Base-by-base conservation (phyloP, 2,113 vertebrate species). In the Xenus cinereus region DNA sequence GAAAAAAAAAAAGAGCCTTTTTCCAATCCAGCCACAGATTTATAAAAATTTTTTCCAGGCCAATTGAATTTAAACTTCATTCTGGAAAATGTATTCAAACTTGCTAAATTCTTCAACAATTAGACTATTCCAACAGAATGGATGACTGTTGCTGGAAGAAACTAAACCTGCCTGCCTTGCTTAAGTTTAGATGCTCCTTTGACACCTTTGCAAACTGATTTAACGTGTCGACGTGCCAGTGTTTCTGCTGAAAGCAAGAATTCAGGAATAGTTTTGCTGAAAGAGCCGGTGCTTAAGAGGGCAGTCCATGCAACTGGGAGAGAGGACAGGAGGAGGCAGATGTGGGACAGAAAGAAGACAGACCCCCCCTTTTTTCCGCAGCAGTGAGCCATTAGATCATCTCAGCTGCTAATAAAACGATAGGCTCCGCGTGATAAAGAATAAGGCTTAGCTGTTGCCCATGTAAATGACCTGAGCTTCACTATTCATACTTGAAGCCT, bases 171-270 rank as follows among this genome's bases (percentile, higher is more conserved):
- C n/a, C 18, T 24, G 9, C 23, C 19, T 84, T 62, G 14, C 45
- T 74, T 33, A 10, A 75, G 21, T 62, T 82, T 51, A 51, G 22
- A 50, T 72, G 57, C 17, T 87, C 22, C 48, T 75, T 79, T 64
- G 27, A 33, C 37, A 54, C 41, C 46, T 71, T 71, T 71, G 14
- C 14, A 56, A 64, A 45, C 60, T 8, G 18, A 30, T 76, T 39
- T 68, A 26, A 64, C 0, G 0, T 51, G 45, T 56, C 26, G 18
- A 60, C 69, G 27, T 45, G 33, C 8, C 43, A 4, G 12, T 7
- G 16, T 69, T 79, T 62, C 26, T 77, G 13, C 27, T 37, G 26
- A 59, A 64, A 39, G 23, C 45, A 59, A 48, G 69, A 30, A 51
- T 57, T 84, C 3, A 6, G 24, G 62, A 50, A 4, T 3, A 23